Conservation (phyloP, 2,113 vertebrate species). For the Nicator chloris region DNA sequence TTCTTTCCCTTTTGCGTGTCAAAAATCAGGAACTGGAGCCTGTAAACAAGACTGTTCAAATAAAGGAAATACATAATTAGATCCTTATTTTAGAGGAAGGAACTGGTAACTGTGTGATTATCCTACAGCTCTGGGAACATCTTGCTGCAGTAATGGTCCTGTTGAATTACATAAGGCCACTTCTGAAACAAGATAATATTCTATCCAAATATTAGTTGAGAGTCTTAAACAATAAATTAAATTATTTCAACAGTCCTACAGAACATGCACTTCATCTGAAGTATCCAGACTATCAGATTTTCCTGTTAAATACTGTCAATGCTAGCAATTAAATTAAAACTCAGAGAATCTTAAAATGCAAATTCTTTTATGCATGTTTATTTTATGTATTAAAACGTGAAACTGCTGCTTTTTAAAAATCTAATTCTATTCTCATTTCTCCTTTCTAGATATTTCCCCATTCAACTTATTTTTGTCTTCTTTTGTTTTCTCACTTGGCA, state of each 20-base stretch:
- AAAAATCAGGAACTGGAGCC: constrained; percentile 9
- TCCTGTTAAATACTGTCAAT: not conserved
- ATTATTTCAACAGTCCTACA: not conserved
- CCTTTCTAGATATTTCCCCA: not conserved
- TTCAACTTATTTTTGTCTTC: not conserved
- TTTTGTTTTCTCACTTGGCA: not conserved
- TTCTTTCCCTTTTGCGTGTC: not conserved
- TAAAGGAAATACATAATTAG: constrained; percentile 39
- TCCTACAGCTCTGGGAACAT: not conserved
- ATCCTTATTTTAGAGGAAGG: constrained; percentile 39
- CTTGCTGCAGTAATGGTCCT: not conserved
- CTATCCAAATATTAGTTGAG: not conserved
- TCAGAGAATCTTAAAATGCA: not conserved
- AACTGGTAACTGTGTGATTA: constrained; percentile 39
- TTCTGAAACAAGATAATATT: not conserved
- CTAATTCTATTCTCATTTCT: not conserved
- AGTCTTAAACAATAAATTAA: not conserved
- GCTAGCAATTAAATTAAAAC: not conserved
- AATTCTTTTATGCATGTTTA: not conserved
- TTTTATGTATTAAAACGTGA: not conserved
- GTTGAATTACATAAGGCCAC: not conserved
- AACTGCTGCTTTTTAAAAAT: not conserved
- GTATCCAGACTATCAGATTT: not conserved
- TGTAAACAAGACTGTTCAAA: not conserved
- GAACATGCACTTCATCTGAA: not conserved